Conservation (phyloP, 2,113 vertebrate genomes). For the Elaphurus davidianus region DNA sequence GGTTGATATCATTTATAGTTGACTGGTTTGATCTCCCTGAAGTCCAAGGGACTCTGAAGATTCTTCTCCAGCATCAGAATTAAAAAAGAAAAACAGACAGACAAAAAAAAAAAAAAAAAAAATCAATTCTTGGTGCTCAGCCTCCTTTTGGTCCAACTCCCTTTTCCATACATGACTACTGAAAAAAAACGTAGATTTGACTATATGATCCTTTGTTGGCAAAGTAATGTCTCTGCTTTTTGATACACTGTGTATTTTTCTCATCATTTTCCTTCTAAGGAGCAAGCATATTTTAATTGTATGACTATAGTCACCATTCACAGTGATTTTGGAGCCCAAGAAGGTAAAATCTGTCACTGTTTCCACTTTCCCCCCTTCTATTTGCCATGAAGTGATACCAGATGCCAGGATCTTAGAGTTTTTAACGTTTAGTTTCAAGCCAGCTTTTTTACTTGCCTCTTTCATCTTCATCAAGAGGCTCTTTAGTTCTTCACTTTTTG, state of each 20-base stretch:
- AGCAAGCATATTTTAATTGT: neutral
- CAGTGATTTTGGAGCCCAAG: neutral
- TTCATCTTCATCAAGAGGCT: neutral
- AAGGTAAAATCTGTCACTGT: neutral
- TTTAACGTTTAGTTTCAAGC: neutral
- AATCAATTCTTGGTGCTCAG: neutral
- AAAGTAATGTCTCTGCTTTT: neutral
- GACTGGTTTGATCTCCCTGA: neutral
- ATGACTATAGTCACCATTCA: neutral
- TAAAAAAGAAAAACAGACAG: neutral
- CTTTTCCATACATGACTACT: neutral
- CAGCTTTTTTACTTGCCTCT: neutral
- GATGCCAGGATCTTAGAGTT: neutral
- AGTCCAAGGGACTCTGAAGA: neutral
- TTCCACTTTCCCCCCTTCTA: neutral
- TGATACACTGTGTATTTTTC: neutral
- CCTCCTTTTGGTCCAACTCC: neutral
- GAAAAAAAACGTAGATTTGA: neutral
- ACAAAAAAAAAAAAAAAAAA: too few relatives aligned
- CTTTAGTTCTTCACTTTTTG: neutral
- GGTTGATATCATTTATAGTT: neutral
- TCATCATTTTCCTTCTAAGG: neutral
- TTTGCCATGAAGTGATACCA: neutral
- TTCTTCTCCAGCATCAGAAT: neutral
- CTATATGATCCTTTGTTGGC: neutral